Evolutionary conservation across 37 sponge, comb jelly and placozoan species (phyloP).

Genomic region (Chondrosia reniformis): DNA sequence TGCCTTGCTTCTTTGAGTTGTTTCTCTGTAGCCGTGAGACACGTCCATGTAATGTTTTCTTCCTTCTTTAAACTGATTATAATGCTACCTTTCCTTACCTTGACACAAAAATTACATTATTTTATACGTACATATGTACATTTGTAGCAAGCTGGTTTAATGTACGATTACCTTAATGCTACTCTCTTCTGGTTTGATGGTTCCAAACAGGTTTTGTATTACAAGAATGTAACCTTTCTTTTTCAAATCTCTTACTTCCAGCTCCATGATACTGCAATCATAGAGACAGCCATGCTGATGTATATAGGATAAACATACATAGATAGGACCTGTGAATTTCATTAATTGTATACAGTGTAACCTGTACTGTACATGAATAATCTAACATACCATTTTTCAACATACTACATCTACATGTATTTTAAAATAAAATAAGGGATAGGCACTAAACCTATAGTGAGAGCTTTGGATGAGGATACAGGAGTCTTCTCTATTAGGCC

Average conservation of each 20-base stretch:
- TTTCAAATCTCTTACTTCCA: background rate
- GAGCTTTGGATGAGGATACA: no score
- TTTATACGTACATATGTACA: background rate
- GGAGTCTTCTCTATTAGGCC: no score
- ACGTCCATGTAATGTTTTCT: constrained; percentile 35
- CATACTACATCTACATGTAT: no score
- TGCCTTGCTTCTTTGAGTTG: constrained; percentile 67
- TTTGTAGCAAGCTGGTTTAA: background rate
- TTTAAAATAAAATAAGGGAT: no score
- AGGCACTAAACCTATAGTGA: no score
- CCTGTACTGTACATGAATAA: no score
- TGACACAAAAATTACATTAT: background rate
- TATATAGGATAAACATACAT: no score
- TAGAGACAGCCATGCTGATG: no score
- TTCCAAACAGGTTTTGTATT: constrained; percentile 37
- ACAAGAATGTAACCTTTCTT: constrained; percentile 27
- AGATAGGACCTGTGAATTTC: no score
- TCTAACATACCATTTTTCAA: no score
- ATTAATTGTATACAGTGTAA: no score
- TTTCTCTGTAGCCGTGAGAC: constrained; percentile 66
- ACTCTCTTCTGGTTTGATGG: constrained; percentile 42
- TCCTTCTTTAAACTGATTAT: constrained; percentile 58
- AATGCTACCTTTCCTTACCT: constrained; percentile 66
- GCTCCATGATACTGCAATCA: no score
- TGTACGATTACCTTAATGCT: background rate